Base-by-base conservation (phyloP, 2,888 invertebrate genomes). In the Andricus curvator region DNA sequence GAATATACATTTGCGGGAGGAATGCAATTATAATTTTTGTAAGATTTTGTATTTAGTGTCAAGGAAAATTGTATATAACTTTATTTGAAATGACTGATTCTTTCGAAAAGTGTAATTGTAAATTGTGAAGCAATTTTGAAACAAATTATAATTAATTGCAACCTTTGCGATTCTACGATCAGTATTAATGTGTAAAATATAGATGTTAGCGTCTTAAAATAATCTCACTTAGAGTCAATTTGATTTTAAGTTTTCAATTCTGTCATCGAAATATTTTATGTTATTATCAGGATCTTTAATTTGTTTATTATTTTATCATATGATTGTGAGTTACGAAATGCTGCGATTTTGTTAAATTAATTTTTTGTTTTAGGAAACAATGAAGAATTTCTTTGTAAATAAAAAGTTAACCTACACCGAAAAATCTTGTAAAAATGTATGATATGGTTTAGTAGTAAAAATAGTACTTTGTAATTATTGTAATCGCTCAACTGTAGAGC, bases 351-450 rank as follows among this genome's bases (percentile, higher is more conserved):
- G 8, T n/a, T 17, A 48, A 20, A 48, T 17, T 17, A 4, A 5
- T 17, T 48, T 48, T 48, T 15, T 20, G 0, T 20, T 48, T 48
- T 17, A 20, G 20, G 4, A 48, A 48, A 20, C 15, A 8, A 51
- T 62, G 62, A 22, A 62, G 9, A 62, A 25, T 62, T 78, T 62
- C 25, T 62, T 65, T 48, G 65, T 77, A 74, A 74, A 74, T 74
- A 70, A 70, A 22, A 20, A 22, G 22, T 70, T 48, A 70, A 25
- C 51, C 33, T 74, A 76, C 62, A 81, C 81, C 81, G 51, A 78
- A 82, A 80, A 67, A 83, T 78, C 84, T 78, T 90, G 88, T 88
- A 90, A 86, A 89, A 88, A 89, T 90, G 89, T 90, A 90, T 81
- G 15, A 90, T 88, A 89, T 79, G 37, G 29, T 33, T 74, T 56